Percentiles rank a stretch among this genome's conserved stretches.
Evolutionary conservation across 2,888 invertebrate species (phyloP).

Genomic region (Ormyrus rosae): DNA sequence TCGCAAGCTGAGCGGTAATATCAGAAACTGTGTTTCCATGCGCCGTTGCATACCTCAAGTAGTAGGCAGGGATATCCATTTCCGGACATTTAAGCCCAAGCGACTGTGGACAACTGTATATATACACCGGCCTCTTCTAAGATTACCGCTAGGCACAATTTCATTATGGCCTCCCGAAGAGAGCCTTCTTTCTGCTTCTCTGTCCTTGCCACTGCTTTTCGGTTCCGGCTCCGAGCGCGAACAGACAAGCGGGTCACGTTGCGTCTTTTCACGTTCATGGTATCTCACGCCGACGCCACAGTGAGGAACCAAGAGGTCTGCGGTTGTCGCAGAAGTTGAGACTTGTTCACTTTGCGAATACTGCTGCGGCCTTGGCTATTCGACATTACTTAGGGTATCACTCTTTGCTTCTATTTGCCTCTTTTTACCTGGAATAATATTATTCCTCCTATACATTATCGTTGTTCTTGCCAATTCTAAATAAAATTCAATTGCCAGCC

Average conservation of each 20-base stretch:
- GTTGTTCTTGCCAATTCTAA: too few relatives aligned
- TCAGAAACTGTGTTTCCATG: constrained; percentile 66
- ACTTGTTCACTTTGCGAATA: constrained; percentile 21
- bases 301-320: too few relatives aligned
- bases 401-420: background rate
- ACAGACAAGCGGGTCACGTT: constrained; percentile 41
- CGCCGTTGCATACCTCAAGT: too few relatives aligned
- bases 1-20: constrained; percentile 63
- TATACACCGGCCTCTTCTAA: constrained; percentile 66
- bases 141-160: constrained; percentile 66
- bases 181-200: constrained; percentile 24
- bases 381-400: constrained; percentile 6
- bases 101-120: constrained; percentile 45
- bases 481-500: background rate
- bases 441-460: too few relatives aligned
- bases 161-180: constrained; percentile 66
- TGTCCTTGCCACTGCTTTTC: background rate
- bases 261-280: constrained; percentile 28
- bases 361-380: background rate
- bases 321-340: background rate
- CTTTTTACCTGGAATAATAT: background rate
- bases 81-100: constrained; percentile 70
- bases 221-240: constrained; percentile 11
- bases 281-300: too few relatives aligned
- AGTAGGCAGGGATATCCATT: constrained; percentile 67